Percentiles rank a stretch among this genome's conserved stretches.
phyloP scores from a whole-genome alignment of 2,888 invertebrate species.

The Alcis repandata region DNA sequence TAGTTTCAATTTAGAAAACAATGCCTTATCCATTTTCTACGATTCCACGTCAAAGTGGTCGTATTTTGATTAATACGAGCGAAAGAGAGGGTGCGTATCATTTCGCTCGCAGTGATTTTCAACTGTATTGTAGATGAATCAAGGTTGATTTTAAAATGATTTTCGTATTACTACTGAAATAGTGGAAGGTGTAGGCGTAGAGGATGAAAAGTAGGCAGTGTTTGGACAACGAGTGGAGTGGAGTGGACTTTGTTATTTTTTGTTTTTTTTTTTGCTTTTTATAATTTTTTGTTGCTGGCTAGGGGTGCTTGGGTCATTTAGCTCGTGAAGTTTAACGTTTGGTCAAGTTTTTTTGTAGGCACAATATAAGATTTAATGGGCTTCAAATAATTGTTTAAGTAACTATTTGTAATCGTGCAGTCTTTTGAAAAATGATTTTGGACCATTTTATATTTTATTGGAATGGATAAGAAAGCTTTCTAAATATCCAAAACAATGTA shows the following conservation, averaged over 20 bases:
- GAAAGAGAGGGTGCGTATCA: conserved; percentile 78
- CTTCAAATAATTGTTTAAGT: no score
- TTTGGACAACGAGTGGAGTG: conserved; percentile 72
- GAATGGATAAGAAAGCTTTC: no score
- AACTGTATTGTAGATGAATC: conserved; percentile 59
- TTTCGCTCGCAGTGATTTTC: conserved; percentile 52
- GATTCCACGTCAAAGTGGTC: conserved; percentile 85
- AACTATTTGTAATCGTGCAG: no score
- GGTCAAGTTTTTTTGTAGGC: no score
- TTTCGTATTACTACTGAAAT: conserved; percentile 77
- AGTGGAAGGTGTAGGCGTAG: conserved; percentile 83
- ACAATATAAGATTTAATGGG: no score
- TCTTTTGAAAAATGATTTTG: no score
- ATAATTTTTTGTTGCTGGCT: conserved; percentile 41
- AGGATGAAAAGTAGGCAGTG: conserved; percentile 85
- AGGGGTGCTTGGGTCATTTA: neutral
- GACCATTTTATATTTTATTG: no score
- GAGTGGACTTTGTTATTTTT: conserved; percentile 70
- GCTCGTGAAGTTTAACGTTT: neutral
- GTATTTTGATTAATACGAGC: conserved; percentile 86
- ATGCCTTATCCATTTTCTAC: conserved; percentile 85
- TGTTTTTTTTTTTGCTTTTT: conserved; percentile 48
- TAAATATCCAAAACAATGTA: no score
- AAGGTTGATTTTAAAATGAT: conserved; percentile 69
- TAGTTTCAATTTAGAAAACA: conserved; percentile 86